Conservation (phyloP, 2,113 vertebrate genomes). For the Steatornis caripensis region DNA sequence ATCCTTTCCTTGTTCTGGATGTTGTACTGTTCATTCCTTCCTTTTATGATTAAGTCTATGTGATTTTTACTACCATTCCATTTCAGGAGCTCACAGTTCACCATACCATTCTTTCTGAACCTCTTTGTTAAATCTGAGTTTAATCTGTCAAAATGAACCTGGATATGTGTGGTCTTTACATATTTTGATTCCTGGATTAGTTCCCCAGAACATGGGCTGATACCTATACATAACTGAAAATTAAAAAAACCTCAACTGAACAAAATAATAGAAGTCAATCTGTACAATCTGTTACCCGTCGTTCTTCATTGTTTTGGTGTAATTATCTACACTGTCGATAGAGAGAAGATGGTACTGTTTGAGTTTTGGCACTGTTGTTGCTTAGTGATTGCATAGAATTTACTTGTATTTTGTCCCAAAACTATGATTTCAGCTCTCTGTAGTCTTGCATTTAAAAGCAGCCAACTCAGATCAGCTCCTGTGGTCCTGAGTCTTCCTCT, state of each 20-base stretch:
- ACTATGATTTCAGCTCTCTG: not conserved
- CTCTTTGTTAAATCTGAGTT: conserved; percentile 37
- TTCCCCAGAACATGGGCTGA: not conserved
- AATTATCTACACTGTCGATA: not conserved
- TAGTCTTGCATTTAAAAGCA: not conserved
- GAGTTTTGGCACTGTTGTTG: not conserved
- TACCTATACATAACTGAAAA: not conserved
- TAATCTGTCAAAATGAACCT: not conserved
- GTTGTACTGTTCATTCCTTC: conserved; percentile 33
- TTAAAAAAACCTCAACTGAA: not conserved
- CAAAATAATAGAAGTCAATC: not conserved
- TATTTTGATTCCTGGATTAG: not conserved
- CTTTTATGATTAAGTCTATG: conserved; percentile 18
- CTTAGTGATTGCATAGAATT: not conserved
- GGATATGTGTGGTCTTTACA: not conserved
- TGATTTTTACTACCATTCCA: conserved; percentile 47
- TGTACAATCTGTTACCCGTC: not conserved
- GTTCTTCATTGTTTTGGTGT: not conserved
- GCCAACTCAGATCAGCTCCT: not conserved
- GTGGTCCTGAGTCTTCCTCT: not conserved
- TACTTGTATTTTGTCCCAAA: not conserved
- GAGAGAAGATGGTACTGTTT: not conserved
- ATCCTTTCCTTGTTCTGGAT: conserved; percentile 9
- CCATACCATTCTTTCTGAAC: conserved; percentile 21
- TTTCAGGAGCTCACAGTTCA: conserved; percentile 18